Evolutionary conservation across 2,888 invertebrate genomes (phyloP).

Genomic region (Homarus gammarus): DNA sequence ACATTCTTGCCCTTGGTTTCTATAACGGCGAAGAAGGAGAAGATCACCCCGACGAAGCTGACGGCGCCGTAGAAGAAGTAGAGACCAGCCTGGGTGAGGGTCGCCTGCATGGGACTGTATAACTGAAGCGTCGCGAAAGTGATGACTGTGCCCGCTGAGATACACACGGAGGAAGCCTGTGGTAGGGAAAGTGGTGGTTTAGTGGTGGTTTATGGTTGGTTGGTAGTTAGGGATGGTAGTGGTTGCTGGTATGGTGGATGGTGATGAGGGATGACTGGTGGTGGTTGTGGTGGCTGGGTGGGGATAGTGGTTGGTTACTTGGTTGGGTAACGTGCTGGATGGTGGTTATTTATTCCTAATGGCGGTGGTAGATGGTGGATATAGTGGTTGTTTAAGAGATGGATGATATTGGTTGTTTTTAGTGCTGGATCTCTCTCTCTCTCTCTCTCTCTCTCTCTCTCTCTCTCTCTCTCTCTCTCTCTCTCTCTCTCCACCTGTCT

Average conservation of each 20-base stretch:
- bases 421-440: no score
- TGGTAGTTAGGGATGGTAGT: background rate
- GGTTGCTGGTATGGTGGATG: background rate
- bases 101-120: conserved; percentile 53
- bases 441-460: no score
- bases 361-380: background rate
- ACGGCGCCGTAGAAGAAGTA: conserved; percentile 47
- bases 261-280: background rate
- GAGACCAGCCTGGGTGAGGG: conserved; percentile 50
- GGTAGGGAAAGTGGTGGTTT: background rate
- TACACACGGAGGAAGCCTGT: conserved; percentile 61
- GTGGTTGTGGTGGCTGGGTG: background rate
- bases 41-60: conserved; percentile 43
- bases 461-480: no score
- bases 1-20: conserved; percentile 63
- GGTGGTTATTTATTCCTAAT: no score
- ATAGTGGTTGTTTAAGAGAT: no score
- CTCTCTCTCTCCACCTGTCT: background rate
- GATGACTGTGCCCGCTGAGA: conserved; percentile 49
- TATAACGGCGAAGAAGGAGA: conserved; percentile 40
- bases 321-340: no score
- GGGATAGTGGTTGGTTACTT: no score
- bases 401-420: no score
- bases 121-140: conserved; percentile 53
- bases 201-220: background rate